Evolutionary conservation across 2,888 invertebrate species (phyloP).

Genomic region (Octodonta nipae): DNA sequence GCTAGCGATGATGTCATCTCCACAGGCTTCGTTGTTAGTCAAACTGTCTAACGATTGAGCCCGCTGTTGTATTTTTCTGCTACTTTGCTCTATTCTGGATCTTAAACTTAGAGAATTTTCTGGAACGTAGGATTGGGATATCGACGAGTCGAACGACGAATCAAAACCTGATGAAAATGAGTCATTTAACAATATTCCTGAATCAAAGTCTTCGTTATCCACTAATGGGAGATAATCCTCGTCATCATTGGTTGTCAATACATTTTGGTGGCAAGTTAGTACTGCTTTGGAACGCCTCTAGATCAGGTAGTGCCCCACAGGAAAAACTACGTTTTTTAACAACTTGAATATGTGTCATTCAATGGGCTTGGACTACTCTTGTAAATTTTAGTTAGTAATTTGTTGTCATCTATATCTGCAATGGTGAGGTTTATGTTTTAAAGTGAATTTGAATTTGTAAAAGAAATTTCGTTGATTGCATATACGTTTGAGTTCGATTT

Average conservation of each 20-base stretch:
- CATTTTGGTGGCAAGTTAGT: slow-evolving; percentile 36
- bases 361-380: slow-evolving; percentile 34
- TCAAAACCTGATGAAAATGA: slow-evolving; percentile 43
- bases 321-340: slow-evolving; percentile 57
- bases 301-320: slow-evolving; percentile 57
- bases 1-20: slow-evolving; percentile 6
- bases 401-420: slow-evolving; percentile 20
- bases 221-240: slow-evolving; percentile 41
- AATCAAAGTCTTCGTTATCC: slow-evolving; percentile 59
- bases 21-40: slow-evolving; percentile 3
- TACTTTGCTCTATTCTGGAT: slow-evolving; percentile 14
- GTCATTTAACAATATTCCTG: slow-evolving; percentile 61
- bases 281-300: slow-evolving; percentile 53
- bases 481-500: slow-evolving; percentile 42
- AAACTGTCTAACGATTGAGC: slow-evolving; percentile 3
- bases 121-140: slow-evolving; percentile 40
- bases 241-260: slow-evolving; percentile 38
- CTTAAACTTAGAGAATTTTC: no score
- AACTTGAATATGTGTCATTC: slow-evolving; percentile 17
- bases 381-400: slow-evolving; percentile 54
- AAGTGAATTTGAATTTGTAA: slow-evolving; percentile 10
- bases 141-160: slow-evolving; percentile 31
- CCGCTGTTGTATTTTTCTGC: slow-evolving; percentile 17
- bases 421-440: slow-evolving; percentile 5
- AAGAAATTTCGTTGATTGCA: slow-evolving; percentile 24